A percentile compares a stretch with the other conserved stretches of the same genome.
phyloP scores from a whole-genome alignment of 2,797 vertebrate genomes.

The Spinus olivaceus region DNA sequence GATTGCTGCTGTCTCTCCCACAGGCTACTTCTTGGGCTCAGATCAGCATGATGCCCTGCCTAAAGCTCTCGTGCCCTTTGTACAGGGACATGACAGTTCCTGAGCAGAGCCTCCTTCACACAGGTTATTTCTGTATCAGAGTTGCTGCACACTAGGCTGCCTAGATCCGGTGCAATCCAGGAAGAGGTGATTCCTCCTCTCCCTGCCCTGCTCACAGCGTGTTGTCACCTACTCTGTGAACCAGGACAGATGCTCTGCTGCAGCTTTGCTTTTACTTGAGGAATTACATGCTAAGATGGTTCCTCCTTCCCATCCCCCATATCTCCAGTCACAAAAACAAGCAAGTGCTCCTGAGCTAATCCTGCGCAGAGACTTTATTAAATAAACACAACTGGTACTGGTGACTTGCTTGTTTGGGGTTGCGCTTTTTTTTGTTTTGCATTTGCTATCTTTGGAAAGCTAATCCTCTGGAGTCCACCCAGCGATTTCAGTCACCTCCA shows the following conservation, averaged over 20 bases:
- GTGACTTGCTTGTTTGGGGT: slow-evolving; percentile 31
- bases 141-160: not conserved
- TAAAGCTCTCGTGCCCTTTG: not conserved
- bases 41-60: not conserved
- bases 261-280: slow-evolving; percentile 20
- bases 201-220: not conserved
- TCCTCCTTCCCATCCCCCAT: slow-evolving; percentile 21
- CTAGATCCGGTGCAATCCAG: not conserved
- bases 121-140: not conserved
- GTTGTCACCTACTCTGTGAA: not conserved
- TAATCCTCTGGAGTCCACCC: slow-evolving; percentile 53
- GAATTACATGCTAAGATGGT: slow-evolving; percentile 37
- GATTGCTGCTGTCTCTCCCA: not conserved
- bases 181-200: slow-evolving; percentile 26
- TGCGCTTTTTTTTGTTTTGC: not conserved
- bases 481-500: slow-evolving; percentile 62
- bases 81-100: not conserved
- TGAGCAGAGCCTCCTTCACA: not conserved
- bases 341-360: slow-evolving; percentile 46
- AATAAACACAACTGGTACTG: slow-evolving; percentile 42
- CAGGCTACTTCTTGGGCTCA: not conserved
- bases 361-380: slow-evolving; percentile 44
- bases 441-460: slow-evolving; percentile 63
- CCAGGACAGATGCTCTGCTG: not conserved
- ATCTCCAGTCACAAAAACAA: slow-evolving; percentile 18